Evolutionary conservation across 1,140 invertebrate species (phyloP), one percentile per base, ranked within the genome.

Genomic region (Pachypeltis micranthus): DNA sequence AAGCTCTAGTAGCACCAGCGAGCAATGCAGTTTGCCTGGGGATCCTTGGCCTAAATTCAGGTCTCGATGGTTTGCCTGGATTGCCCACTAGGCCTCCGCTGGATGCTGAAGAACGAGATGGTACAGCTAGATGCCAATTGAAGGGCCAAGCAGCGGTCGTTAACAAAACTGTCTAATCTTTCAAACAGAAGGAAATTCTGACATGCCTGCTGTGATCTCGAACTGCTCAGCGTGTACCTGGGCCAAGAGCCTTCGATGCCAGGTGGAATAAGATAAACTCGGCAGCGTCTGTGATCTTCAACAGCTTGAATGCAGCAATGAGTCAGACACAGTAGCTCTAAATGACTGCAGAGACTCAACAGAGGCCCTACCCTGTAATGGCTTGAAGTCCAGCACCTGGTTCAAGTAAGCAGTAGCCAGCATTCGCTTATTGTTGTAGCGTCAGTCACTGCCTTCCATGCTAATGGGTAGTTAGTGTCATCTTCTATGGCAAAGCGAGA

Each of bases 261-360:
- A 60, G 39, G 2, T 60, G n/a, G 29, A 60, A 60, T 23, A 60
- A 23, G 21, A 60, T 39, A 29, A 10, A 60, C 27, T 60, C 59
- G 2, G 27, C 12, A 19, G 12, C 27, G 19, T 60, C 24, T 24
- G 29, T 39, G 29, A 60, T 39, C 21, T 60, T 60, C 19, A 60
- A 21, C 3, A 34, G 19, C 21, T 60, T 60, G 25, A 60, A 60
- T 4, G 59, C 59, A 2, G 59, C 12, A 34, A 60, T 29, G 21
- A 21, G 19, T 31, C 27, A 31, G 27, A n/a, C 2, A 60, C 29
- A 3, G 29, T 2, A 7, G 59, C n/a, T 34, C 29, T 2, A 23
- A 29, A 31, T n/a, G 10, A 7, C 51, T 54, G 51, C 23, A 54
- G 51, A 7, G 23, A n/a, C 4, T 10, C 51, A 10, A 7, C 10